These are phyloP conservation scores for Myotis vivesi DNA, from an alignment of 2,797 vertebrate species.

Conservation along the genomic window DNA sequence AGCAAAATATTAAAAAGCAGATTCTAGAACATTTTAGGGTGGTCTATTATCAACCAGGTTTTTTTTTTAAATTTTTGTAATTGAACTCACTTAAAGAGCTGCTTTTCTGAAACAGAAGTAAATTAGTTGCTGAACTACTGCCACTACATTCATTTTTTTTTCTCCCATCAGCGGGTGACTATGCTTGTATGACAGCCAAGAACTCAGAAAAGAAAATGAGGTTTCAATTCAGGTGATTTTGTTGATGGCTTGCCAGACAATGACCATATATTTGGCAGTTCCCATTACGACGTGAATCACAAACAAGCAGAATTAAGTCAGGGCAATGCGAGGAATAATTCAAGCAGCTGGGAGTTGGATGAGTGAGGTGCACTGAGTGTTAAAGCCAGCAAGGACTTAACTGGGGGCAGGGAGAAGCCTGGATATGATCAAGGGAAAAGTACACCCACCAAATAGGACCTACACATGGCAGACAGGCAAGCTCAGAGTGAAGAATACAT, in stretches of 20 bases:
- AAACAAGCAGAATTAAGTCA: not conserved
- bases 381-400: not conserved
- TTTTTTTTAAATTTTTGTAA: not conserved
- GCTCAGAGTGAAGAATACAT: not conserved
- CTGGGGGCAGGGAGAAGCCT: rapidly evolving
- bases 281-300: not conserved
- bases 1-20: not conserved
- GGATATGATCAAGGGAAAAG: not conserved
- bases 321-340: not conserved
- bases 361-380: not conserved
- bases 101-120: not conserved
- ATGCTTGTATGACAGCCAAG: not conserved
- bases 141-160: not conserved
- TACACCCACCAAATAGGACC: rapidly evolving
- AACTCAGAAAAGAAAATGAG: not conserved
- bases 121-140: not conserved
- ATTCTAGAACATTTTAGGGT: not conserved
- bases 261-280: not conserved
- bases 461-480: not conserved
- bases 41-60: not conserved
- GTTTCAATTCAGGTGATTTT: not conserved
- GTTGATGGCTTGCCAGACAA: not conserved
- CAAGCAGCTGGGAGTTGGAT: not conserved
- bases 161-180: not conserved
- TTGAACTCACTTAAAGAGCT: not conserved